Base-by-base conservation (phyloP, 1,140 invertebrate genomes). In the Vanessa atalanta region DNA sequence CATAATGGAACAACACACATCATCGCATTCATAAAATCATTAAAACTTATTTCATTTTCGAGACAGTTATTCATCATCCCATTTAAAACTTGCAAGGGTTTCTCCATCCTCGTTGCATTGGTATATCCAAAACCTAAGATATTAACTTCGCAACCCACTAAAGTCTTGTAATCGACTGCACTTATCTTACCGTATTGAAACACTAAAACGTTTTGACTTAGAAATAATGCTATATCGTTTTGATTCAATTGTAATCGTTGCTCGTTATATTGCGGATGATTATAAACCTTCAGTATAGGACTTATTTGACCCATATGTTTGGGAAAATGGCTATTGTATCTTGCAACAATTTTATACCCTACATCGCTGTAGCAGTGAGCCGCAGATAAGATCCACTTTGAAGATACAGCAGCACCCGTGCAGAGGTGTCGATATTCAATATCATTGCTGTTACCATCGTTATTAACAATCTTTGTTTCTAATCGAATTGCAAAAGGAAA, bases 401-500 rank as follows among this genome's bases (percentile, higher is more conserved):
- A 43, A 26, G 55, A 23, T n/a, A 70, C 8, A 23, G 55, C 55
- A 37, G 55, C 12, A 0, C 67, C 67, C 5, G 68, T 61, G 37
- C 68, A 70, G 20, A 50, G n/a, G 1, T n/a, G 51, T n/a, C 16
- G 1, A 16, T 53, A 53, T 9, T 53, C 15, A 50, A 50, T 7
- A 9, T n/a, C 9, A 20, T n/a, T 53, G 15, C n/a, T 53, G 1
- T n/a, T 4, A n/a, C n/a, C 37, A 1, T 26, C 15, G 11, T 9
- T 12, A 57, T 37, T 60, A 7, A 12, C 51, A 4, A 26, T 7
- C 11, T n/a, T 20, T n/a, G 23, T 8, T 50, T 72, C 75, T 3
- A 76, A 50, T 2, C 70, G 50, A 65, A 73, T 47, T 65, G 65
- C 70, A 48, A 63, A 76, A 47, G 75, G 70, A 31, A 69, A 76